A percentile compares a stretch with the other conserved stretches of the same genome.
Conservation (phyloP, 2,797 vertebrate species). For the Zenarchopterus dispar region DNA sequence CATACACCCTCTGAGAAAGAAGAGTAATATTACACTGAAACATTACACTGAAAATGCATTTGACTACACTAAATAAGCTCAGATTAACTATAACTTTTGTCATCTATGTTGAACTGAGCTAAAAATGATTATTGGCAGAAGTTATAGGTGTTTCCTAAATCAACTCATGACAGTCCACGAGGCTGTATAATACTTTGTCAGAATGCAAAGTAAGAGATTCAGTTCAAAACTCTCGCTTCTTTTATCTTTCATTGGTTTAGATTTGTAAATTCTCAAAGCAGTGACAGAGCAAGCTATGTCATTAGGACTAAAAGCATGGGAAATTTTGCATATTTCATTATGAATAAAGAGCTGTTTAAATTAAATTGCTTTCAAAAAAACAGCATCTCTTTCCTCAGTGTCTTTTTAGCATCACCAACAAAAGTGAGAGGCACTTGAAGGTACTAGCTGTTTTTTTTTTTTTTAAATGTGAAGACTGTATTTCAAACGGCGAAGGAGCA, state of each 20-base stretch:
- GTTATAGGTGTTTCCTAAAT: background rate
- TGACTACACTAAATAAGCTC: background rate
- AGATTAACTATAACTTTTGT: background rate
- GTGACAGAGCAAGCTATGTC: constrained; percentile 53
- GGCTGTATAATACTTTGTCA: constrained; percentile 27
- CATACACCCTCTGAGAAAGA: background rate
- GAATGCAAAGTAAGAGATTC: constrained; percentile 37
- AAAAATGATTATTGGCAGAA: background rate
- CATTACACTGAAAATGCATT: background rate
- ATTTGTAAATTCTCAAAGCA: constrained; percentile 45
- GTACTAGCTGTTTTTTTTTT: constrained; percentile 15
- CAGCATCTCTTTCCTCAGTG: constrained; percentile 11
- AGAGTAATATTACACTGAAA: background rate
- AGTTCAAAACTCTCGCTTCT: too few relatives aligned
- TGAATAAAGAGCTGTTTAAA: constrained; percentile 36
- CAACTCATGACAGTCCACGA: background rate
- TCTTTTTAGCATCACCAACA: constrained; percentile 17
- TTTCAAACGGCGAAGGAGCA: constrained; percentile 63
- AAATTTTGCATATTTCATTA: constrained; percentile 36
- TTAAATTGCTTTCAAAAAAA: constrained; percentile 27
- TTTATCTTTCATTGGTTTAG: constrained; percentile 29
- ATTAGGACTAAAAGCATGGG: constrained; percentile 28
- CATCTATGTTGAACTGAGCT: constrained; percentile 5
- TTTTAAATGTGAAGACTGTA: constrained; percentile 32
- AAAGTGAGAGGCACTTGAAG: constrained; percentile 40